phyloP scores from a whole-genome alignment of 2,113 vertebrate genomes.

The Scomber scombrus region DNA sequence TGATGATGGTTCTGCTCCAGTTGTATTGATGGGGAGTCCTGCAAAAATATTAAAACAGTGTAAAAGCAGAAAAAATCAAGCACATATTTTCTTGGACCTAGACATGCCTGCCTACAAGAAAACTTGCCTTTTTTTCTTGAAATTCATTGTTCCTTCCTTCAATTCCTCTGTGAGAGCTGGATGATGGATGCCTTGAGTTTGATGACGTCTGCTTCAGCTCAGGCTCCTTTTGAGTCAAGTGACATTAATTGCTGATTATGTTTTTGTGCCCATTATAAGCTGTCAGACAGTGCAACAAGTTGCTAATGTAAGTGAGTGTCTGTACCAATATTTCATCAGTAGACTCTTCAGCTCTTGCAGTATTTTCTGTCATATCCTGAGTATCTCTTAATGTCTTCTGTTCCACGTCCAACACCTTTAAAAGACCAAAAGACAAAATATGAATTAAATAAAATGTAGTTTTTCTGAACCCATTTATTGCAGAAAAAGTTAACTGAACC shows the following conservation, averaged over 20 bases:
- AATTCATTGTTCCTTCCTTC: conserved; percentile 9
- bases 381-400: neutral
- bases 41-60: conserved; percentile 27
- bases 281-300: neutral
- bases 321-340: conserved; percentile 56
- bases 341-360: conserved; percentile 8
- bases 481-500: neutral
- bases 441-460: neutral
- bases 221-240: conserved; percentile 50
- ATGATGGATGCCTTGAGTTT: conserved; percentile 27
- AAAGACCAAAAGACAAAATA: neutral
- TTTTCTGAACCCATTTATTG: neutral
- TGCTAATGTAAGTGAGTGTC: conserved; percentile 15
- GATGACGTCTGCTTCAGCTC: conserved; percentile 33
- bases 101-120: neutral
- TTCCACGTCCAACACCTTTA: neutral
- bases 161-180: conserved; percentile 20
- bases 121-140: conserved; percentile 40
- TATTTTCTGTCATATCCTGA: conserved; percentile 1
- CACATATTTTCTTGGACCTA: neutral
- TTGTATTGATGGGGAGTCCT: conserved; percentile 14
- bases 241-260: neutral
- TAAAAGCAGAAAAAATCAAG: neutral
- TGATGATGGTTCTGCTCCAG: conserved; percentile 38
- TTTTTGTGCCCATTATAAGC: neutral